Evolutionary conservation across 23 tunicate species (phyloP).

Genomic region (Ascidia mentula): DNA sequence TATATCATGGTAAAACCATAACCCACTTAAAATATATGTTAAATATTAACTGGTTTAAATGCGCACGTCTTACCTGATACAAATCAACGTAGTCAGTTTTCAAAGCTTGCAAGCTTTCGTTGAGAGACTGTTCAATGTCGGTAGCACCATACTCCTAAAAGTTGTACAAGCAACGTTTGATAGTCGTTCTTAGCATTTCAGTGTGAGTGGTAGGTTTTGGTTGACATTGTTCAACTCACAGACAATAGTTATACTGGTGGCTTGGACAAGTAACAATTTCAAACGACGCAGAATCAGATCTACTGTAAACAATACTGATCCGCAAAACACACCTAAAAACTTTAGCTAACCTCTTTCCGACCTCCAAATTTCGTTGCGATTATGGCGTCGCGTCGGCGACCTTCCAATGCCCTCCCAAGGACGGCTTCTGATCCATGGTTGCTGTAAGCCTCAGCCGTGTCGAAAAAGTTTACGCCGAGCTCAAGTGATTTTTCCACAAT

Average conservation of each 20-base stretch:
- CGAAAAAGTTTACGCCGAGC: conserved; percentile 54
- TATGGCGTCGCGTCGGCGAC: conserved; percentile 45
- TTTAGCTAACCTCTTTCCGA: not conserved
- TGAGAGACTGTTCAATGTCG: conserved; percentile 47
- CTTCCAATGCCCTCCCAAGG: conserved; percentile 40
- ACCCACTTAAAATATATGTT: too few species aligned
- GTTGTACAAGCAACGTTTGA: too few species aligned
- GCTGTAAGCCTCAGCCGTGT: conserved; percentile 58
- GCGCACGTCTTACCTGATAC: conserved; percentile 47
- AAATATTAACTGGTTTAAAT: too few species aligned
- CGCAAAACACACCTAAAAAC: too few species aligned
- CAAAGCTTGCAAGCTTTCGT: conserved; percentile 35
- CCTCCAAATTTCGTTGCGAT: conserved; percentile 45
- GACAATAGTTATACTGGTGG: too few species aligned
- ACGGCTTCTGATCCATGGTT: conserved; percentile 32
- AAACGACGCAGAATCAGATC: too few species aligned
- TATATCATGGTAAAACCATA: too few species aligned
- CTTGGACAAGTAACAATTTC: too few species aligned
- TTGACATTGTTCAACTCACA: too few species aligned
- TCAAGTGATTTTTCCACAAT: conserved; percentile 60
- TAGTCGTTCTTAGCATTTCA: too few species aligned
- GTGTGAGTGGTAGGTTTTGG: too few species aligned
- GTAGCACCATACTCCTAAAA: conserved; percentile 20
- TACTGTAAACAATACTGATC: too few species aligned
- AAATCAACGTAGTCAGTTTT: conserved; percentile 53